Base-by-base conservation (phyloP, 2,797 vertebrate species). In the Urocyon cinereoargenteus region DNA sequence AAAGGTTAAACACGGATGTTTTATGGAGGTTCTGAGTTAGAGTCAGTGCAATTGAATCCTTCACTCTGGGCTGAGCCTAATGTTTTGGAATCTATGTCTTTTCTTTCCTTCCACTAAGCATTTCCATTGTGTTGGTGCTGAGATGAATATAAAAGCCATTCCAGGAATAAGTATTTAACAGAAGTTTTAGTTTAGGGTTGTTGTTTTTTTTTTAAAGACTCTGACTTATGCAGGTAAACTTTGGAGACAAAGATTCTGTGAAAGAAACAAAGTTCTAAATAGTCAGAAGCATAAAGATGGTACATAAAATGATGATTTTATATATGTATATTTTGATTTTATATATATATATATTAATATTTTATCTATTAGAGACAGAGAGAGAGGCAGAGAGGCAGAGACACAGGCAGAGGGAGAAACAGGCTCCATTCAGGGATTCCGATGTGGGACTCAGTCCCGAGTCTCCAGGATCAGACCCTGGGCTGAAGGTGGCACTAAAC, bases 41-140 rank as follows among this genome's bases (percentile, higher is more conserved):
- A 90, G 40, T 88, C 49, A 49, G 8, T 7, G 10, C 31, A 36
- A 14, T 57, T 15, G 49, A 86, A 90, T 88, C 81, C 73, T 92
- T 88, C 22, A 34, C 70, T 59, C 15, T 22, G 45, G 28, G 66
- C 68, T 66, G 49, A 45, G 62, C 53, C 70, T 87, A 34, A 51
- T 86, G 59, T 72, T 91, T 70, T 84, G 34, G 45, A 96, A 91
- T 90, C 45, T 55, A 31, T 70, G n/a, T 83, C 82, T 93, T 88
- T 93, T 93, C 70, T 90, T 86, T 78, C 57, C 82, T 86, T 78
- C 57, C 82, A 14, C 45, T 75, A 72, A 97, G 73, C n/a, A 79
- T 61, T 89, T 97, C 21, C 57, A 87, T 86, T 59, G 51, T 57
- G 53, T 45, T 89, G 26, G 16, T 77, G 15, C 53, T 89, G 68